A percentile compares a stretch with the other conserved stretches of the same genome.
phyloP scores from a whole-genome alignment of 2,113 vertebrate species.

The Progne subis region DNA sequence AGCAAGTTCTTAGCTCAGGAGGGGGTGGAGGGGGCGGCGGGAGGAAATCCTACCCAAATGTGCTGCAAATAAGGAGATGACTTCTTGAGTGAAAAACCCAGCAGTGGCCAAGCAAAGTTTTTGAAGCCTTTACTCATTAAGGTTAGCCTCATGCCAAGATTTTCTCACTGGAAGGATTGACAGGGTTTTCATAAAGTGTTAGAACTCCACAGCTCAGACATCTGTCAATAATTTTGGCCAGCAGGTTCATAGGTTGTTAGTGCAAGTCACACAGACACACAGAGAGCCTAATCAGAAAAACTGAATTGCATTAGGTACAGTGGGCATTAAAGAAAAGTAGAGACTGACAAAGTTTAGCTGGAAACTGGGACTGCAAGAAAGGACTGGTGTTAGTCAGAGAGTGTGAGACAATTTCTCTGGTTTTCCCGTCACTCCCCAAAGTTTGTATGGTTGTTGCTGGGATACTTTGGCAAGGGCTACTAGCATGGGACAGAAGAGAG shows the following conservation, averaged over 20 bases:
- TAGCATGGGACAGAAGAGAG: background rate
- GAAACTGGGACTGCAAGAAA: background rate
- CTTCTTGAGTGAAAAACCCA: background rate
- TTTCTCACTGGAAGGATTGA: background rate
- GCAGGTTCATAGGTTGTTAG: background rate
- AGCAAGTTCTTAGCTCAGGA: background rate
- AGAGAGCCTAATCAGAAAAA: background rate
- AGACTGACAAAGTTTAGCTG: background rate
- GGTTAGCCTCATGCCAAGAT: background rate
- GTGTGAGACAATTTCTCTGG: background rate
- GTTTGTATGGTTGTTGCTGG: background rate
- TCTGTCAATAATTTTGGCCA: background rate
- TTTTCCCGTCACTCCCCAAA: background rate
- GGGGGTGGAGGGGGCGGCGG: too few species aligned
- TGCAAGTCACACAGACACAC: background rate
- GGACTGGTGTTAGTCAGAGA: background rate
- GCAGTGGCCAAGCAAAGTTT: background rate
- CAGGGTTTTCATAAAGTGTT: background rate
- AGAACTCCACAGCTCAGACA: background rate
- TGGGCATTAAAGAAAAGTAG: background rate
- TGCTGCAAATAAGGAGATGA: background rate
- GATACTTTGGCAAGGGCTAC: background rate
- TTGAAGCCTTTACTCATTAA: background rate
- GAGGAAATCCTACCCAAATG: accelerated
- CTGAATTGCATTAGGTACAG: background rate